Percentiles rank a stretch among this genome's conserved stretches.
Evolutionary conservation across 2,888 invertebrate species (phyloP).

Genomic region (Phaedon cochleariae): DNA sequence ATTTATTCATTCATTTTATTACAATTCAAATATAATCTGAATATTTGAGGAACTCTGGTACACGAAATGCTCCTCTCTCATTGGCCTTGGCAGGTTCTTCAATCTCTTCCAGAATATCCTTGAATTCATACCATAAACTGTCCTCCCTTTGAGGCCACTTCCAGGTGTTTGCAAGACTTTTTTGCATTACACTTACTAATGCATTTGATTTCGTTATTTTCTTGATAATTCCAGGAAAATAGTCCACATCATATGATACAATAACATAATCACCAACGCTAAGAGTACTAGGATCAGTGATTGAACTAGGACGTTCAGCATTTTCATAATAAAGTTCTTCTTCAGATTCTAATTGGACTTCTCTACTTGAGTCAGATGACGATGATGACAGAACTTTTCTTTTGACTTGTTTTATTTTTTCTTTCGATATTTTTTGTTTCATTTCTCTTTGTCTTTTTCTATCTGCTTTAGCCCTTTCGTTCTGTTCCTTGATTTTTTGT

Average conservation of each 20-base stretch:
- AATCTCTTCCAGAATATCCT: slow-evolving; percentile 11
- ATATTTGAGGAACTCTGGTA: slow-evolving; percentile 18
- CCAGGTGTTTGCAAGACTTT: slow-evolving; percentile 14
- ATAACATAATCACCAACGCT: slow-evolving; percentile 5
- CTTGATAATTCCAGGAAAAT: slow-evolving; percentile 16
- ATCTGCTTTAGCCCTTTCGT: slow-evolving; percentile 14
- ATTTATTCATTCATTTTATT: no score
- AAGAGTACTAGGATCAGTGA: no score
- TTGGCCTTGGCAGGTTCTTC: slow-evolving; percentile 16
- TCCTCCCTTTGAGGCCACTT: slow-evolving; percentile 14
- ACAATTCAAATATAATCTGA: slow-evolving; percentile 16
- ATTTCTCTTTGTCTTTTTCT: slow-evolving; percentile 11
- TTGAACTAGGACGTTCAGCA: slow-evolving; percentile 10
- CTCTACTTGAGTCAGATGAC: slow-evolving; percentile 16
- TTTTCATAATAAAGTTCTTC: slow-evolving; percentile 16
- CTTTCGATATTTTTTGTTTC: slow-evolving; percentile 10
- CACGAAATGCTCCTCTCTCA: slow-evolving; percentile 21
- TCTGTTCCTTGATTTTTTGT: slow-evolving; percentile 9
- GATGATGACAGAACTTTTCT: slow-evolving; percentile 17
- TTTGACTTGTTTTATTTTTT: slow-evolving; percentile 10
- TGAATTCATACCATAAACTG: slow-evolving; percentile 10
- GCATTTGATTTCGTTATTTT: not conserved
- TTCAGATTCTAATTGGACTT: slow-evolving; percentile 18
- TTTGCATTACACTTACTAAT: slow-evolving; percentile 18
- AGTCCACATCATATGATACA: slow-evolving; percentile 12